These are phyloP conservation scores for Augiades crinisus DNA, from an alignment of 2,888 invertebrate species.

Conservation along the genomic window DNA sequence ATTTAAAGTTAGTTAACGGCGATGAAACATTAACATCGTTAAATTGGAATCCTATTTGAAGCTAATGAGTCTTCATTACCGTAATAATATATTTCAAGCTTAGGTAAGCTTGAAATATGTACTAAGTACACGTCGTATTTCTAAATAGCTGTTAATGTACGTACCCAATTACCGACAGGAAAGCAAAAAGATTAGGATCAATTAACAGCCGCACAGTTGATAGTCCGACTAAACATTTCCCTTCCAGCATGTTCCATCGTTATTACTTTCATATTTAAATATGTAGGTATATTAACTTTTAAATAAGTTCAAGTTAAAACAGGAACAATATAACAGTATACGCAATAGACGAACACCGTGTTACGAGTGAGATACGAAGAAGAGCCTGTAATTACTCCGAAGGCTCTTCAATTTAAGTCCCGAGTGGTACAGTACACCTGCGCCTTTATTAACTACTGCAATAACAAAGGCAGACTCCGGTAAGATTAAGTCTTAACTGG, in stretches of 20 bases:
- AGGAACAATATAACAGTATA: no score
- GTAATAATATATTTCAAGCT: background rate
- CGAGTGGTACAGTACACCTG: slow-evolving; percentile 7
- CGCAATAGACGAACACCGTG: no score
- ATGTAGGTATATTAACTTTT: background rate
- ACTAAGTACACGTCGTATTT: slow-evolving; percentile 8
- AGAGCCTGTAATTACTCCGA: background rate
- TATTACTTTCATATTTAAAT: slow-evolving; percentile 11
- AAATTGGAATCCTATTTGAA: background rate
- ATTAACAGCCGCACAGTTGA: slow-evolving; percentile 19
- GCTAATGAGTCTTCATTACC: background rate
- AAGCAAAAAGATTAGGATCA: slow-evolving; percentile 22
- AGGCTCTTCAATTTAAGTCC: slow-evolving; percentile 7
- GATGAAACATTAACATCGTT: background rate
- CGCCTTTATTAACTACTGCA: background rate
- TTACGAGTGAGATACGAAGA: background rate
- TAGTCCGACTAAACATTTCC: slow-evolving; percentile 13
- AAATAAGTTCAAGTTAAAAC: no score
- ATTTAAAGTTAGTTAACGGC: no score
- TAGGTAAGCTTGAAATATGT: background rate
- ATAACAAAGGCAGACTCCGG: background rate
- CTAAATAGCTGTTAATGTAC: slow-evolving; percentile 17
- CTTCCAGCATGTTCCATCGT: slow-evolving; percentile 1
- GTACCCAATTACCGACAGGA: slow-evolving; percentile 23
- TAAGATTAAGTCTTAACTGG: no score